Evolutionary conservation across 2,113 vertebrate species (phyloP).

Genomic region (Megaptera novaeangliae): DNA sequence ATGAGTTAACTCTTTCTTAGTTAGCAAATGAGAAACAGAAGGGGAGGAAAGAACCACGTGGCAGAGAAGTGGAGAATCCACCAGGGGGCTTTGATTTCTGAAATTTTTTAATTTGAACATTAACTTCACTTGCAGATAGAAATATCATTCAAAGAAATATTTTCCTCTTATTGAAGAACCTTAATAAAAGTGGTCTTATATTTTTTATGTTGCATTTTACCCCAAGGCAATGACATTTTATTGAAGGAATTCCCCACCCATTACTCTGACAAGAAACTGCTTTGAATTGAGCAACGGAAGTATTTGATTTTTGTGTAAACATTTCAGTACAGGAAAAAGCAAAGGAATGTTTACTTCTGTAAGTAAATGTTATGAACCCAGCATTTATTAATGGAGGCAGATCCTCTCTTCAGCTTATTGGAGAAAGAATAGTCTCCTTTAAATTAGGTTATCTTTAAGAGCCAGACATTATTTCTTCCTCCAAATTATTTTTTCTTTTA

Average conservation of each 20-base stretch:
- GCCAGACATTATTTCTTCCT: slow-evolving; percentile 18
- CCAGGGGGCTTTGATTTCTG: not conserved
- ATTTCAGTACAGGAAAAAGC: not conserved
- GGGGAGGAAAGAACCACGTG: not conserved
- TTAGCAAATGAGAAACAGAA: slow-evolving; percentile 5
- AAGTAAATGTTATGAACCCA: not conserved
- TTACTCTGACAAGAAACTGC: not conserved
- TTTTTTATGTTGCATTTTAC: not conserved
- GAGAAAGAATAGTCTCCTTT: slow-evolving; percentile 21
- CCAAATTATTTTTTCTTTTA: slow-evolving; percentile 1
- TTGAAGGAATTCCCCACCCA: not conserved
- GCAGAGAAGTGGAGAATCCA: not conserved
- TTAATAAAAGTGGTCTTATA: slow-evolving; percentile 26
- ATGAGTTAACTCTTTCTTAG: slow-evolving; percentile 50
- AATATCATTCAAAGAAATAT: not conserved
- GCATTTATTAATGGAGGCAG: not conserved
- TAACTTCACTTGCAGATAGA: not conserved
- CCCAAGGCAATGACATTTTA: not conserved
- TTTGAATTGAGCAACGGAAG: not conserved
- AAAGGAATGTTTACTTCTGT: not conserved
- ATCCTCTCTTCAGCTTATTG: not conserved
- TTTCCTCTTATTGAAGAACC: not conserved
- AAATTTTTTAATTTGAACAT: not conserved
- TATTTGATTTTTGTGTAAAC: slow-evolving; percentile 25
- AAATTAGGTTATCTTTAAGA: slow-evolving; percentile 25